These are phyloP conservation scores for Cosmia pyralina DNA, from an alignment of 2,888 invertebrate genomes.

Conservation along the genomic window DNA sequence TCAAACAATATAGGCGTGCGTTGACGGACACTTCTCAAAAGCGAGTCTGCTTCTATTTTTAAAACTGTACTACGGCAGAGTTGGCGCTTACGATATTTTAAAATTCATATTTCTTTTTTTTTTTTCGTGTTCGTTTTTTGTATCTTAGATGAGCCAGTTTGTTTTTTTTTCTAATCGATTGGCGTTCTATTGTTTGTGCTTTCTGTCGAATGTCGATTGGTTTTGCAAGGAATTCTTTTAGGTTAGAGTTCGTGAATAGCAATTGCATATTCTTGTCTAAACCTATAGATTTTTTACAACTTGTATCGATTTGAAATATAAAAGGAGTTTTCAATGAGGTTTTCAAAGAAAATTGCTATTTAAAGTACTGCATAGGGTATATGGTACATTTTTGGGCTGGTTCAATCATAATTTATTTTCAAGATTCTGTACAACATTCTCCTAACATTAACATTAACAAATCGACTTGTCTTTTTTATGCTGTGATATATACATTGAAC, in stretches of 20 bases:
- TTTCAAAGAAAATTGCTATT: background rate
- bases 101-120: slow-evolving; percentile 65
- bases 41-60: slow-evolving; percentile 75
- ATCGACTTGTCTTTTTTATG: background rate
- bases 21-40: slow-evolving; percentile 80
- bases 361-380: background rate
- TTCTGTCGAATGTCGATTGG: background rate
- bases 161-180: slow-evolving; percentile 44
- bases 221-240: slow-evolving; percentile 10
- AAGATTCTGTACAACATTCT: background rate
- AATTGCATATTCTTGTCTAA: background rate
- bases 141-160: slow-evolving; percentile 51
- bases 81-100: slow-evolving; percentile 71
- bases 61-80: slow-evolving; percentile 66
- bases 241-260: background rate
- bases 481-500: background rate
- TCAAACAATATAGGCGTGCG: slow-evolving; percentile 76
- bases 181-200: slow-evolving; percentile 32
- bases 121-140: slow-evolving; percentile 39
- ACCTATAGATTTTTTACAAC: background rate
- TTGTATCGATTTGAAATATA: background rate
- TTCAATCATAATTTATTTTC: background rate
- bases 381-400: background rate
- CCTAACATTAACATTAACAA: background rate
- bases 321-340: background rate